Base-by-base conservation (phyloP, 2,113 vertebrate genomes). In the Chinchilla lanigera region DNA sequence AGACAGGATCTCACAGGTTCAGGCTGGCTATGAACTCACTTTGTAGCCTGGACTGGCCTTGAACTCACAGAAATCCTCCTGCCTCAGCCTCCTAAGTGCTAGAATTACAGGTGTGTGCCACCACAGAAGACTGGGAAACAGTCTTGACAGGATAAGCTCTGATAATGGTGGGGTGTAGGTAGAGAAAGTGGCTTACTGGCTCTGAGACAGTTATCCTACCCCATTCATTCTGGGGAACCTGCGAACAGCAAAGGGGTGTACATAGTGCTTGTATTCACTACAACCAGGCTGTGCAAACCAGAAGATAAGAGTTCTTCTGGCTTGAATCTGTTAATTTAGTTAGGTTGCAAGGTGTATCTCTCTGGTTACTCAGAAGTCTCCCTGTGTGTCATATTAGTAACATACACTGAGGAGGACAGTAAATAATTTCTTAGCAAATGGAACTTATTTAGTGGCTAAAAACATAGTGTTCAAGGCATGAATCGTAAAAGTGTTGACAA, bases 381-480 rank as follows among this genome's bases (percentile, higher is more conserved):
- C 14, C 54, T 95, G 47, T 56, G 16, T 14, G 22, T 97, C 44
- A 47, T 61, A 8, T 90, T 78, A 82, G 65, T 71, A 41, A n/a
- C 63, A 81, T 1, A 81, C 10, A 67, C 58, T 19, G 14, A 22
- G 6, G 65, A 94, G n/a, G 89, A 82, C 35, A 69, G n/a, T n/a
- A 83, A 95, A 91, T 78, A 63, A 83, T 83, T 88, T 94, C 26
- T 91, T 73, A 85, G 69, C 24, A 63, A 81, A 92, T 75, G 35
- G 38, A 73, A 38, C 84, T 95, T 69, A 75, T 87, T 94, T 61
- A 77, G 9, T 58, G 81, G 60, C 63, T 94, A 89, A 94, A 75
- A 94, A 58, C 77, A 56, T 56, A 61, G 8, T 92, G 50, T 80
- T 69, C 71, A 89, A 94, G 13, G 38, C 20, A 73, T 5, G 33